Evolutionary conservation across 2,113 vertebrate species (phyloP), one percentile per base, ranked within the genome.

Genomic region (Mellivora capensis): DNA sequence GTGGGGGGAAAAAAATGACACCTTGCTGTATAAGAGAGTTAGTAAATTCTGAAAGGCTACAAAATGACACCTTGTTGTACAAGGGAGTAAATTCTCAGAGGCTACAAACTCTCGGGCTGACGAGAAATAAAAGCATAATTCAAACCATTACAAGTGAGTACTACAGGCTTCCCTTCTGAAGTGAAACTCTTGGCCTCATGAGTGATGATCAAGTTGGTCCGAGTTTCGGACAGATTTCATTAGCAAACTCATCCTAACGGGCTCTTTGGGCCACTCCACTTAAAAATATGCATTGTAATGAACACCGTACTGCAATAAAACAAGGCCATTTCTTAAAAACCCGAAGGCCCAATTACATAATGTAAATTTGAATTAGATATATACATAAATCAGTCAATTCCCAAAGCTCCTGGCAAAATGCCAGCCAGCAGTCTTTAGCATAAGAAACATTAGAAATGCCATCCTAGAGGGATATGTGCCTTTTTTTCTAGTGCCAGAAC

Each of bases 261-360:
- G 0, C 13, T 91, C 79, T 81, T 61, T 87, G 80, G 77, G 47
- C 4, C 21, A n/a, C 64, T 59, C 6, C 67, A 82, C 87, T 93
- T 82, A 86, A 96, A 74, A 69, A 54, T 17, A 88, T 6, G 11
- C 86, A 79, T 29, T 86, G 83, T 52, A 90, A 95, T 57, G 11
- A 96, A 67, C 54, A 94, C 7, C 6, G 34, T 42, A 72, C 13
- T 69, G 25, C 57, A 87, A 80, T 91, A 69, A 91, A 97, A 69
- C 27, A 79, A 80, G 25, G 13, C 89, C 29, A 90, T 94, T 97
- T 97, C 81, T 83, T 79, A 21, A 14, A 96, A 98, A 84, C 84
- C 67, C 74, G 67, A 76, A 96, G 20, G 74, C 74, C 93, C 81
- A 91, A 93, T 80, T 67, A 94, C 27, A 90, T 74, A 76, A 93